Evolutionary conservation across 1,140 invertebrate genomes (phyloP), one percentile per base, ranked within the genome.

Genomic region (Brachionus koreanus): DNA sequence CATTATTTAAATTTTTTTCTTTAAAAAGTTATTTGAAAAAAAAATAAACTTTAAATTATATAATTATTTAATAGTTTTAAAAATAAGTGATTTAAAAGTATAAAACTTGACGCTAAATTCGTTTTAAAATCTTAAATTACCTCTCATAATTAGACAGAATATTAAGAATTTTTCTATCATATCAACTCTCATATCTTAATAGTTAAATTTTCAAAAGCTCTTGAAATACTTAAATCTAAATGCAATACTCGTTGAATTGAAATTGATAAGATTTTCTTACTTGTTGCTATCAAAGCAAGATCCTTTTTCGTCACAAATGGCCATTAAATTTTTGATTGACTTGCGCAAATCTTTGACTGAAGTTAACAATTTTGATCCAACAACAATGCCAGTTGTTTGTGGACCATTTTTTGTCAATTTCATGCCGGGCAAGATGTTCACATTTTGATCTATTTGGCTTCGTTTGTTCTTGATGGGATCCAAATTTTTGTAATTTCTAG

Each of bases 321-420:
- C 42, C 12, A 74, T 74, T 46, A 74, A 74, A 74, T 43, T 46
- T 74, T 74, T 74, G 23, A 74, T 46, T 2, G 69, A 74, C 43
- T 74, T 74, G n/a, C 42, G 16, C 43, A 74, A 49, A 19, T 74
- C 69, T 74, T 74, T 74, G 23, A 74, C 69, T 9, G 69, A 74
- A 23, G 39, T 46, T 25, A 74, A 33, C 19, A 74, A 43, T 12
- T 46, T 74, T 10, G 69, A 74, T 13, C 69, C 39, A 16, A 69
- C 65, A 7, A 69, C 13, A 37, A 33, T 37, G 65, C 35, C 9
- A 33, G 6, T n/a, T 69, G 12, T 39, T 37, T 7, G 29, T 6
- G 9, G 13, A n/a, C 5, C 37, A 19, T 37, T 39, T 69, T 39
- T 69, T 23, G 13, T 1, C 16, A 37, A 37, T 69, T 69, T 69